These are phyloP conservation scores for Grallaria varia DNA, from an alignment of 2,113 vertebrate species.

Conservation along the genomic window DNA sequence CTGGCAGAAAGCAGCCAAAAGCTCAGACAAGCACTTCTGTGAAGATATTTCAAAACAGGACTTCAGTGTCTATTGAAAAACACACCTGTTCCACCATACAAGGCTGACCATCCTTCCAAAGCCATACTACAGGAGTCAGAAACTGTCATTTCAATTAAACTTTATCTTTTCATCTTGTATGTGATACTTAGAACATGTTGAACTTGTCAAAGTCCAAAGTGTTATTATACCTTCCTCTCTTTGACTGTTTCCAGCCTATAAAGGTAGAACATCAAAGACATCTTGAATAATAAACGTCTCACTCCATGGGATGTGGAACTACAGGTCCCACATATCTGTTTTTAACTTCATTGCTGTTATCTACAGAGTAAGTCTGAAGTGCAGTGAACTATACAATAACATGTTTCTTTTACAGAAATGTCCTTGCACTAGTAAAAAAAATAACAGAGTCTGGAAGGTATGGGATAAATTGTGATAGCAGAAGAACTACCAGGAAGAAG, in stretches of 20 bases:
- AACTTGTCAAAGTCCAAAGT: neutral
- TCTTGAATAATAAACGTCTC: neutral
- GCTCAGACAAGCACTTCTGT: neutral
- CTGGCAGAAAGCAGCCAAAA: neutral
- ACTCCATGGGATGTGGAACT: neutral
- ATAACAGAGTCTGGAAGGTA: neutral
- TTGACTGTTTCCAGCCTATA: neutral
- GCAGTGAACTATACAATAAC: neutral
- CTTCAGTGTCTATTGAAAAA: neutral
- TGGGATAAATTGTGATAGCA: neutral
- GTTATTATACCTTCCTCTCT: neutral
- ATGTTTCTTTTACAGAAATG: neutral
- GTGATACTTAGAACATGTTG: neutral
- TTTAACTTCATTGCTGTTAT: neutral
- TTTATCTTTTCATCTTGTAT: neutral
- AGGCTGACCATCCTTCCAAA: neutral
- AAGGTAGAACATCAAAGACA: neutral
- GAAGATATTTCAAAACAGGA: neutral
- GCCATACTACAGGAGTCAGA: fast-evolving
- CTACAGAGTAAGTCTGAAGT: neutral
- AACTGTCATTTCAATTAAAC: neutral
- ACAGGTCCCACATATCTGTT: neutral
- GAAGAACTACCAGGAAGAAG: neutral
- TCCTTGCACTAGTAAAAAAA: neutral
- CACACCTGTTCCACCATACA: fast-evolving